Evolutionary conservation across 2,888 invertebrate genomes (phyloP), one percentile per base, ranked within the genome.

Genomic region (Physocephala rufipes): DNA sequence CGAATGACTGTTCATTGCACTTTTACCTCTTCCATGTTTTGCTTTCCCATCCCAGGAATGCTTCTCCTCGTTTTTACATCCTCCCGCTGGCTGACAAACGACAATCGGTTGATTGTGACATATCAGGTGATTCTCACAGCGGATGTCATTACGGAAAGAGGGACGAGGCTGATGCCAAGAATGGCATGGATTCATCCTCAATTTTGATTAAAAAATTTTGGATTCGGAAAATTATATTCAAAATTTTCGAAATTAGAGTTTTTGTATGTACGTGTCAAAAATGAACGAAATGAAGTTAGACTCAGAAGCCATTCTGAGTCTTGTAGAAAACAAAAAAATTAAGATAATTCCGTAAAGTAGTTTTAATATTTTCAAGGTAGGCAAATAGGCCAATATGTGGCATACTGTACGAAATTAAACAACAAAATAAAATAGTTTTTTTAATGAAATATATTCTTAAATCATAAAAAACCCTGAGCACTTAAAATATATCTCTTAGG

Each of bases 171-270:
- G 15, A 21, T 30, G 49, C 51, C 65, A 66, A 16, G 51, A 36
- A 45, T 45, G 24, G 30, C 12, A n/a, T 21, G 65, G 65, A 30
- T 66, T 36, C 65, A 66, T 51, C 30, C 53, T 66, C n/a, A 30
- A 43, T 45, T 62, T 62, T 24, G 19, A 24, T 19, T 21, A 62
- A 62, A 15, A 45, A 62, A 66, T 53, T 66, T 30, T 49, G 26
- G 15, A n/a, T 49, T 16, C n/a, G 30, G 36, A 51, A n/a, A 53
- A 9, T 66, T 66, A 16, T 45, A 43, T 63, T 21, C 21, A 45
- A 53, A 53, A 62, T 19, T 19, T 36, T 36, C 45, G 63, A 47
- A 21, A 47, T 13, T 63, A 24, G 12, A n/a, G 19, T 15, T 26
- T 12, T 24, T 58, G 19, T n/a, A 58, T 30, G 28, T 26, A 9